Conservation (phyloP, 2,797 vertebrate species). For the Lateolabrax maculatus region DNA sequence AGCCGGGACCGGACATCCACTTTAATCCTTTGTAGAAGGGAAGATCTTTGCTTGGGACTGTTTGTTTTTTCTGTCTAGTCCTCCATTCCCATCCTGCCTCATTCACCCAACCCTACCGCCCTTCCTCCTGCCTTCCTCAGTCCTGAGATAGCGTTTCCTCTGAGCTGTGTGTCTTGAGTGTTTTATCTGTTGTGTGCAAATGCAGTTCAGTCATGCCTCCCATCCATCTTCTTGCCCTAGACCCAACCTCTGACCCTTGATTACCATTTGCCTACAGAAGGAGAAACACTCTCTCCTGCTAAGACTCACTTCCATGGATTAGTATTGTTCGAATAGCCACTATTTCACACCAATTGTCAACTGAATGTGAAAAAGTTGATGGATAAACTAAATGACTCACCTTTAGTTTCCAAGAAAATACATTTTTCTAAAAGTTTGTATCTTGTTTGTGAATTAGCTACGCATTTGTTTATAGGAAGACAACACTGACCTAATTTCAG, state of each 20-base stretch:
- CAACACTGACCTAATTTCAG: constrained; percentile 48
- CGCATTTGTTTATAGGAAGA: constrained; percentile 48
- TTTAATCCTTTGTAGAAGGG: constrained; percentile 77
- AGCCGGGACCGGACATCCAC: constrained; percentile 80
- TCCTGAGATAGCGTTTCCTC: constrained; percentile 49
- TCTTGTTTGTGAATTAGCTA: constrained; percentile 16
- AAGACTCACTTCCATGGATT: background rate
- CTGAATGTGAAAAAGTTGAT: background rate
- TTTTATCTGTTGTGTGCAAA: constrained; percentile 58
- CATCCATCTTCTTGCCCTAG: constrained; percentile 50
- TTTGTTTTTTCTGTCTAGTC: constrained; percentile 78
- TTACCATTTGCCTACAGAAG: constrained; percentile 41
- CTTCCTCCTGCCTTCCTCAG: constrained; percentile 48
- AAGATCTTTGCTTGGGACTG: constrained; percentile 58
- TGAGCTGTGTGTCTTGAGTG: constrained; percentile 26
- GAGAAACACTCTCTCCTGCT: constrained; percentile 48
- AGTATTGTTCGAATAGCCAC: background rate
- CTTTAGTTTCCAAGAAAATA: constrained; percentile 28
- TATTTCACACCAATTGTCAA: constrained; percentile 8
- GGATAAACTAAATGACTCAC: background rate
- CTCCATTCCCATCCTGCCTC: constrained; percentile 60
- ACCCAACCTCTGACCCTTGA: constrained; percentile 56
- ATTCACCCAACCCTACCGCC: constrained; percentile 21
- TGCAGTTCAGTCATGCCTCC: constrained; percentile 31
- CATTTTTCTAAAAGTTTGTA: background rate